phyloP scores from a whole-genome alignment of 2,113 vertebrate species.

The Puntigrus tetrazona region DNA sequence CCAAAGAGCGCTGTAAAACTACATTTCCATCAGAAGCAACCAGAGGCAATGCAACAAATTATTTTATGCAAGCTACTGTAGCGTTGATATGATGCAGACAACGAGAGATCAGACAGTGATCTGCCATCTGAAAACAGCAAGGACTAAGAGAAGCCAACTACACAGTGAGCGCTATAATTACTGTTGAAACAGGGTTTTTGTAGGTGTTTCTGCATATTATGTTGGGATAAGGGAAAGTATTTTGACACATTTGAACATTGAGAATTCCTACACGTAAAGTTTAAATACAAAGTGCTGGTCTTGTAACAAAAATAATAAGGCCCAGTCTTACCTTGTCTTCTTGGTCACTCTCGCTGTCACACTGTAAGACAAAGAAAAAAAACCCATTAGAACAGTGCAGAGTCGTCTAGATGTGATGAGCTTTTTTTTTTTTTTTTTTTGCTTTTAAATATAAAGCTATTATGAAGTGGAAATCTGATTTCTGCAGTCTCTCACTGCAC shows the following conservation, averaged over 20 bases:
- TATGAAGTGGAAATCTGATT: conserved; percentile 37
- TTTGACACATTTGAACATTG: background rate
- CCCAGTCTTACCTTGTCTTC: conserved; percentile 90
- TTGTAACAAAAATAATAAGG: background rate
- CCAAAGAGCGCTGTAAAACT: background rate
- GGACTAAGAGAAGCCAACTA: background rate
- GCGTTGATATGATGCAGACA: background rate
- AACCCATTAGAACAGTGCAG: conserved; percentile 23
- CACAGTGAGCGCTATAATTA: background rate
- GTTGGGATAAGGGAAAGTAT: background rate
- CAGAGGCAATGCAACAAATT: background rate
- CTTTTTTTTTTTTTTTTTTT: background rate
- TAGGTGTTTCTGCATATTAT: background rate
- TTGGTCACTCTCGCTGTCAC: conserved; percentile 94
- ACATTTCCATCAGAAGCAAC: background rate
- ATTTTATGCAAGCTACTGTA: too few relatives aligned
- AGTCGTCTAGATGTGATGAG: background rate
- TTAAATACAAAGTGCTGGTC: background rate
- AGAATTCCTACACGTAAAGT: background rate
- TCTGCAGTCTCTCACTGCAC: conserved; percentile 30
- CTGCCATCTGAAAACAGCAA: background rate
- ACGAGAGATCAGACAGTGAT: background rate
- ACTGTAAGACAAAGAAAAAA: conserved; percentile 73
- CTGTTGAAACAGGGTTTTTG: background rate
- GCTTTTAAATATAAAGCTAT: conserved; percentile 27